These are phyloP conservation scores for Pluvialis apricaria DNA, from an alignment of 2,113 vertebrate genomes.

Conservation along the genomic window DNA sequence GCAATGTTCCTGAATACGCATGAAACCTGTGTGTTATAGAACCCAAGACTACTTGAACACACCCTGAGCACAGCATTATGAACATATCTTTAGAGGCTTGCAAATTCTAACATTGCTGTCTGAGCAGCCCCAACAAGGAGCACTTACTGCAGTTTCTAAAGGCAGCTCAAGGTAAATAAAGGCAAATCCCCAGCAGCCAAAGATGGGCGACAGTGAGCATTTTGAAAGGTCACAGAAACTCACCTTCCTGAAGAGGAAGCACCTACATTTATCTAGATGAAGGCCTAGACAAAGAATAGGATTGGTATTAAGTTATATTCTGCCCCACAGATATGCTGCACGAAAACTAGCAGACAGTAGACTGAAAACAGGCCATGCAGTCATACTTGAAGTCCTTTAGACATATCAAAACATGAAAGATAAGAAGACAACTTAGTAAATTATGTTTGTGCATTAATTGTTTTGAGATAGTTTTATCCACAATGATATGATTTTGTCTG, in stretches of 20 bases:
- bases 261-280: not conserved
- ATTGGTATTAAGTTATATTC: too few species aligned
- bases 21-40: not conserved
- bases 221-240: not conserved
- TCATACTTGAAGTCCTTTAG: not conserved
- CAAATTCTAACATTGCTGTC: not conserved
- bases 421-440: not conserved
- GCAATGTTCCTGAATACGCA: not conserved
- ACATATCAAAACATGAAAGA: not conserved
- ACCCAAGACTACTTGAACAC: not conserved
- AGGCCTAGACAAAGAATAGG: too few species aligned
- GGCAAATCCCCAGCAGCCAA: not conserved
- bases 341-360: not conserved
- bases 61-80: not conserved
- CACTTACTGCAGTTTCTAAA: not conserved
- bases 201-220: accelerated
- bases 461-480: not conserved
- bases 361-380: not conserved
- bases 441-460: not conserved
- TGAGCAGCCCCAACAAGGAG: not conserved
- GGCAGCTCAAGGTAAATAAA: not conserved
- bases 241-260: not conserved
- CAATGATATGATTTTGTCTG: not conserved
- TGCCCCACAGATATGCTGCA: not conserved
- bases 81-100: not conserved